These are phyloP conservation scores for Bos indicus DNA, from an alignment of 2,113 vertebrate species.

Conservation along the genomic window DNA sequence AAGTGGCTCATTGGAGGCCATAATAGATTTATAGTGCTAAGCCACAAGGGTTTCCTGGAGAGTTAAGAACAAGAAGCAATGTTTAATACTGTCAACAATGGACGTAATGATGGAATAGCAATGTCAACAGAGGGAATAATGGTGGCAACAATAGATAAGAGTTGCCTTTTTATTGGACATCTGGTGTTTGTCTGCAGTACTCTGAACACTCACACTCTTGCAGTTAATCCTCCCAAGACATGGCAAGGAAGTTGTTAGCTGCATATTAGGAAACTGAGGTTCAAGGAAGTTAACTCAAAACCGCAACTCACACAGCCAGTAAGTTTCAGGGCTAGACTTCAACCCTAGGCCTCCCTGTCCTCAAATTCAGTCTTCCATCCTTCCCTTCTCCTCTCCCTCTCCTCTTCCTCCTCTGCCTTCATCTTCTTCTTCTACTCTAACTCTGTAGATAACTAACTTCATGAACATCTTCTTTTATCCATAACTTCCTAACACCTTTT, in stretches of 20 bases:
- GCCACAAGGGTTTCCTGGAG: not conserved
- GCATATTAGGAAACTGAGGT: not conserved
- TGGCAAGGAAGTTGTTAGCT: not conserved
- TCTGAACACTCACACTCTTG: not conserved
- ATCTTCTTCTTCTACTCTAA: not conserved
- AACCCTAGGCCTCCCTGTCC: not conserved
- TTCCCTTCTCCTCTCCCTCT: rapidly evolving
- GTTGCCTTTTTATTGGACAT: not conserved
- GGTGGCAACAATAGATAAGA: not conserved
- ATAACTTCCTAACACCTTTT: not conserved
- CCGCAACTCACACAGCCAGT: not conserved
- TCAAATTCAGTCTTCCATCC: not conserved
- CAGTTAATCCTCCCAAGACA: not conserved
- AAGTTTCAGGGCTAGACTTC: not conserved
- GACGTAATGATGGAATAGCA: not conserved
- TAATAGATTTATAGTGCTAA: not conserved
- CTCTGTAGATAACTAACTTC: not conserved
- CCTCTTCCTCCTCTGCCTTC: too few relatives aligned
- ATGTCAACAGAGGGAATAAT: not conserved
- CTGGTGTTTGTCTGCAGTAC: not conserved
- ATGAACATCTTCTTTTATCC: not conserved
- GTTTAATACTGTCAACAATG: not conserved
- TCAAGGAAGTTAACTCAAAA: not conserved
- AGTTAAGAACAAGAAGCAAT: not conserved
- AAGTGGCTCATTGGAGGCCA: not conserved